Evolutionary conservation across 2,888 invertebrate genomes (phyloP).

Genomic region (Nemoura dubitans): DNA sequence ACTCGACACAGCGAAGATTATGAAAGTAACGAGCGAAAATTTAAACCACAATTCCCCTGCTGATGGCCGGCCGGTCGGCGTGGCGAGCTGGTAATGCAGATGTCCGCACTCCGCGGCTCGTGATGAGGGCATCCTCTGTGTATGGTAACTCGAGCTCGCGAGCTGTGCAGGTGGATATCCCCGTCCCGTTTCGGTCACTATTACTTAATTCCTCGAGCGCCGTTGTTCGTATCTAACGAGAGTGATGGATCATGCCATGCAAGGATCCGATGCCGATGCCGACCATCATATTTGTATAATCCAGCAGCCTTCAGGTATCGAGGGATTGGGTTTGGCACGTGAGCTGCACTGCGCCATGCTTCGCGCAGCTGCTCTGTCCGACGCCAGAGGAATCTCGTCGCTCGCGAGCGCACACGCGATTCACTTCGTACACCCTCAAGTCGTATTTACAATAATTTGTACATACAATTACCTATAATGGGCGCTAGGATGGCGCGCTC

Average conservation of each 20-base stretch:
- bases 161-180: constrained; percentile 14
- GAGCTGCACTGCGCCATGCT: constrained; percentile 32
- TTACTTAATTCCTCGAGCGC: not conserved
- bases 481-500: not conserved
- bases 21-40: not conserved
- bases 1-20: not conserved
- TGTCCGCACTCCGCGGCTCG: not conserved
- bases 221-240: constrained; percentile 23
- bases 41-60: not conserved
- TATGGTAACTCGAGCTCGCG: constrained; percentile 1
- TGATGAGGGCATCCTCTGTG: not conserved
- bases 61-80: not conserved
- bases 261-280: not conserved
- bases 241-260: constrained; percentile 38
- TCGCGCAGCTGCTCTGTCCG: not conserved
- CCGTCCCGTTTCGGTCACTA: constrained; percentile 7
- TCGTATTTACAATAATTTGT: constrained; percentile 40
- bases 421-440: constrained; percentile 35
- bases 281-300: constrained; percentile 34
- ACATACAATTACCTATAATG: constrained; percentile 41
- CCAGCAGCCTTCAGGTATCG: constrained; percentile 30
- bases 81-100: not conserved
- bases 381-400: not conserved
- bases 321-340: constrained; percentile 28
- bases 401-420: constrained; percentile 13